A percentile compares a stretch with the other conserved stretches of the same genome.
Evolutionary conservation across 2,113 vertebrate genomes (phyloP).

Genomic region (Ursus arctos): DNA sequence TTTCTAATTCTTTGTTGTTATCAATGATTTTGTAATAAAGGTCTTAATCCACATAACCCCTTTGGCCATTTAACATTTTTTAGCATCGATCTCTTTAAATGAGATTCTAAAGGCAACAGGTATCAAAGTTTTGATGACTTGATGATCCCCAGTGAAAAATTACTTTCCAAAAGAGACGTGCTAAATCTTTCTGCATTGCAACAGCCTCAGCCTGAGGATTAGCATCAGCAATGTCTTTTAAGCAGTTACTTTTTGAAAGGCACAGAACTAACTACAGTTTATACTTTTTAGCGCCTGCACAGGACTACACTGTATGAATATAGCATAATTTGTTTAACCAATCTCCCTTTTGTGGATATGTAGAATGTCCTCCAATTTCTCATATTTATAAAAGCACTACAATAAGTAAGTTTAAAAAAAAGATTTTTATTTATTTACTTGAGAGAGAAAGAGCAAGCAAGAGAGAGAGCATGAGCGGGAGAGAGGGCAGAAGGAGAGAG

Average conservation of each 20-base stretch:
- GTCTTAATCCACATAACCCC: neutral
- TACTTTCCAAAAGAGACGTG: neutral
- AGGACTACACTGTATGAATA: too few relatives aligned
- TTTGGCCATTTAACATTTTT: neutral
- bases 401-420: neutral
- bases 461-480: too few relatives aligned
- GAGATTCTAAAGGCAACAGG: neutral
- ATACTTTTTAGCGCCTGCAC: neutral
- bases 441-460: too few relatives aligned
- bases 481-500: too few relatives aligned
- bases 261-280: neutral
- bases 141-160: neutral
- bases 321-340: neutral
- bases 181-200: neutral
- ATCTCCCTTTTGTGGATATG: neutral
- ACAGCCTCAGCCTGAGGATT: neutral
- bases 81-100: neutral
- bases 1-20: neutral
- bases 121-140: neutral
- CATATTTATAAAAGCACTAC: neutral
- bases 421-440: too few relatives aligned
- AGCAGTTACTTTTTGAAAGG: neutral
- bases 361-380: neutral
- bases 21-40: neutral
- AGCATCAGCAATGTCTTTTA: neutral